A percentile compares a stretch with the other conserved stretches of the same genome.
phyloP scores from a whole-genome alignment of 2,113 vertebrate species.

The Boulengeromyrus knoepffleri region DNA sequence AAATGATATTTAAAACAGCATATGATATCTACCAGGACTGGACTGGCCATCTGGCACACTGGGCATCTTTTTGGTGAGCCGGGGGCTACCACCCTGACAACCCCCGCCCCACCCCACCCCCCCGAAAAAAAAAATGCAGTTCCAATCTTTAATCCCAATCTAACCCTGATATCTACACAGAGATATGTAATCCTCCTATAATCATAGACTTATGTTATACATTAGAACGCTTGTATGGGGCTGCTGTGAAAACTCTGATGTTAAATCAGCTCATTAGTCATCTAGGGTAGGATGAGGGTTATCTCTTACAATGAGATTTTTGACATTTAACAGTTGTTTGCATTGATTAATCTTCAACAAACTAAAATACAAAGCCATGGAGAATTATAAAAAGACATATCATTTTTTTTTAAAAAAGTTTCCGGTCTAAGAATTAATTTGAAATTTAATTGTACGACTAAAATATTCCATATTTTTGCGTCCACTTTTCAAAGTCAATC shows the following conservation, averaged over 20 bases:
- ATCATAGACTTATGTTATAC: not conserved
- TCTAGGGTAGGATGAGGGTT: not conserved
- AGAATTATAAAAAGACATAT: not conserved
- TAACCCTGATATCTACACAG: not conserved
- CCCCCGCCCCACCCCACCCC: not conserved
- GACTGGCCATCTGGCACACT: not conserved
- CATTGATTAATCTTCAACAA: not conserved
- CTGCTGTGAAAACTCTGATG: not conserved
- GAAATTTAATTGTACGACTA: not conserved
- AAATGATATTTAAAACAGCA: not conserved
- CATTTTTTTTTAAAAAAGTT: not conserved
- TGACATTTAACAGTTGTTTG: not conserved
- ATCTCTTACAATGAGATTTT: not conserved
- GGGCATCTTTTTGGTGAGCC: not conserved
- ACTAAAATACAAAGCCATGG: not conserved
- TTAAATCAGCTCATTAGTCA: not conserved
- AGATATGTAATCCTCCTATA: not conserved
- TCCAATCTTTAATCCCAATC: not conserved
- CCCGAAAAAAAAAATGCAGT: not conserved
- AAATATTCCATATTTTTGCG: not conserved
- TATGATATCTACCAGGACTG: not conserved
- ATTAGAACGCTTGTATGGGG: not conserved
- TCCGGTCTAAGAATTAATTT: not conserved
- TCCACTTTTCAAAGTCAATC: not conserved
- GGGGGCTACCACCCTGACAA: not conserved